Conservation (phyloP, 2,888 invertebrate genomes). For the Eristalis tenax region DNA sequence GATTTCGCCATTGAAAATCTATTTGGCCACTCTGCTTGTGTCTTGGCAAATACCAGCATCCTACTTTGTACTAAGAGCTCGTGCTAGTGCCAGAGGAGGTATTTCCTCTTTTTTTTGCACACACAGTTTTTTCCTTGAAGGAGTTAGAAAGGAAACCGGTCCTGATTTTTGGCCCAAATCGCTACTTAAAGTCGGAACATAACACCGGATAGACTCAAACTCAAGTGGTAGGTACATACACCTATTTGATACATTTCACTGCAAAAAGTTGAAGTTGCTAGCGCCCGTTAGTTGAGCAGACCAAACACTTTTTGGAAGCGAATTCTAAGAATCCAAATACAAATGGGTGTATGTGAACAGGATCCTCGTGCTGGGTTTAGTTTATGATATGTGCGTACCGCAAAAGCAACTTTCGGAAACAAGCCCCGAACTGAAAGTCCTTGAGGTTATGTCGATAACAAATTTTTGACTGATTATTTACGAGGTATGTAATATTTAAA, state of each 20-base stretch:
- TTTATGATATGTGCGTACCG: conserved; percentile 44
- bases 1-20: conserved; percentile 64
- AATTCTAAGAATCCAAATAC: conserved; percentile 66
- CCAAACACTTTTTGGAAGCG: conserved; percentile 39
- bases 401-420: conserved; percentile 68
- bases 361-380: background rate
- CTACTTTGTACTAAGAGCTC: background rate
- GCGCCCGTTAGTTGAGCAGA: conserved; percentile 51
- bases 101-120: conserved; percentile 57
- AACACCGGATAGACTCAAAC: conserved; percentile 1
- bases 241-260: background rate
- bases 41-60: conserved; percentile 21
- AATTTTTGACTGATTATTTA: conserved; percentile 6
- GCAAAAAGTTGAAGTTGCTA: conserved; percentile 8
- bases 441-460: conserved; percentile 35
- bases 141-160: conserved; percentile 72
- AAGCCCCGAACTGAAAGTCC: conserved; percentile 29
- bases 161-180: conserved; percentile 33
- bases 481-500: no score
- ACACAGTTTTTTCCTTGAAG: conserved; percentile 49
- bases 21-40: conserved; percentile 28
- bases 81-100: conserved; percentile 15
- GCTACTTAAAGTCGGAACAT: conserved; percentile 34
- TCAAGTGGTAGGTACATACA: background rate
- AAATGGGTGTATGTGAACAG: conserved; percentile 35